phyloP scores from a whole-genome alignment of 2,797 vertebrate species.

The Bryconaethiops microstoma region DNA sequence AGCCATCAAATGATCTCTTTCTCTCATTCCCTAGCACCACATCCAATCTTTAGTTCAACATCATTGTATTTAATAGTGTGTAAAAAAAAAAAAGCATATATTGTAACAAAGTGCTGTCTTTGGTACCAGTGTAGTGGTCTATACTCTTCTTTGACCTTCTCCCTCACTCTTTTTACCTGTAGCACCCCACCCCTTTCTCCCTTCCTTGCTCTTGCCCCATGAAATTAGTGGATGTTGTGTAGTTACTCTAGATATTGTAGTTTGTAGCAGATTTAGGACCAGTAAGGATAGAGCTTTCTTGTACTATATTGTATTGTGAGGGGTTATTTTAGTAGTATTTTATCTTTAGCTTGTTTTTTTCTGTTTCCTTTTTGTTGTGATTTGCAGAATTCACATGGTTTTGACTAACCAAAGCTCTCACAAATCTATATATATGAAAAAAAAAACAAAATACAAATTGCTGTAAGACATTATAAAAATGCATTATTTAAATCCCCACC shows the following conservation, averaged over 20 bases:
- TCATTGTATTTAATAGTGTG: slow-evolving; percentile 90
- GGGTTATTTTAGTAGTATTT: slow-evolving; percentile 90
- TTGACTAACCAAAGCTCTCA: slow-evolving; percentile 99
- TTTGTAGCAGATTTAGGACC: slow-evolving; percentile 88
- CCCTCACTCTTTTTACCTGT: slow-evolving; percentile 54
- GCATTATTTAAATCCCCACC: slow-evolving; percentile 86
- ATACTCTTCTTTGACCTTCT: slow-evolving; percentile 68
- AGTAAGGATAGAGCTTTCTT: slow-evolving; percentile 94
- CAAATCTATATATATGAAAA: slow-evolving; percentile 82
- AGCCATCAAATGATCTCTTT: slow-evolving; percentile 85
- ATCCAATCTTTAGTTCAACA: slow-evolving; percentile 85
- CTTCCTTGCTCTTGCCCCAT: slow-evolving; percentile 72
- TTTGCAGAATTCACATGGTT: slow-evolving; percentile 91
- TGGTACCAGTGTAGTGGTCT: slow-evolving; percentile 90
- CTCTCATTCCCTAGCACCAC: slow-evolving; percentile 83
- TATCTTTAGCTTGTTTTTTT: slow-evolving; percentile 78
- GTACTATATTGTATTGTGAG: slow-evolving; percentile 77
- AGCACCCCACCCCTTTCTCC: slow-evolving; percentile 59
- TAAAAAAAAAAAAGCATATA: slow-evolving; percentile 78
- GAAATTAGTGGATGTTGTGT: slow-evolving; percentile 86
- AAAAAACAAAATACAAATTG: slow-evolving; percentile 77
- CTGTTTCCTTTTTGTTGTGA: slow-evolving; percentile 84
- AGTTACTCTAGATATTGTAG: slow-evolving; percentile 86
- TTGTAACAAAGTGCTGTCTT: slow-evolving; percentile 90
- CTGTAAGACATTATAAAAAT: slow-evolving; percentile 83